Evolutionary conservation across 2,888 invertebrate genomes (phyloP).

Genomic region (Ceraclea dissimilis): DNA sequence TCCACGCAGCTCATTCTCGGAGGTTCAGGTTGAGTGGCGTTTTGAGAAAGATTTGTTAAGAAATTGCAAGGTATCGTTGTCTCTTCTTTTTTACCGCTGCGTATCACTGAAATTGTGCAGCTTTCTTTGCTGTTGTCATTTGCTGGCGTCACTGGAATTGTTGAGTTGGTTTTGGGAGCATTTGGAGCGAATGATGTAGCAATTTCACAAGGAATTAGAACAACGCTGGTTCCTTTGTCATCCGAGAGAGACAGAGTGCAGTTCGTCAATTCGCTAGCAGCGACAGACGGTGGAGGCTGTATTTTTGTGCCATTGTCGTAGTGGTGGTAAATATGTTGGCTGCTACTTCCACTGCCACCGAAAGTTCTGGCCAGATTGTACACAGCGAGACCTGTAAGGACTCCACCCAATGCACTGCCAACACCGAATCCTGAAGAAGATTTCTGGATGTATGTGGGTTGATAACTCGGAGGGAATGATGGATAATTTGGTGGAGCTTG

Average conservation of each 20-base stretch:
- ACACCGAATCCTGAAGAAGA: slow-evolving; percentile 12
- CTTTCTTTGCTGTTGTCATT: slow-evolving; percentile 35
- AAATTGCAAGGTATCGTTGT: slow-evolving; percentile 46
- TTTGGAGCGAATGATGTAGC: slow-evolving; percentile 46
- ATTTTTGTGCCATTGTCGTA: slow-evolving; percentile 27
- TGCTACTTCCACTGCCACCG: background rate
- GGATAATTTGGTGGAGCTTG: slow-evolving; percentile 3
- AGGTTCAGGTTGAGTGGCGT: slow-evolving; percentile 10
- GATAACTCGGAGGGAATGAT: background rate
- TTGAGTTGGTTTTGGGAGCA: slow-evolving; percentile 29
- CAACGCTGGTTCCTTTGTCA: slow-evolving; percentile 38
- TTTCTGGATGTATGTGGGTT: slow-evolving; percentile 12
- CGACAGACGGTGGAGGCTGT: slow-evolving; percentile 35
- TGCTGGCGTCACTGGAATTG: slow-evolving; percentile 28
- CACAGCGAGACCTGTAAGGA: slow-evolving; percentile 18
- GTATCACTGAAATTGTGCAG: slow-evolving; percentile 43
- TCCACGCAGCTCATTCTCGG: slow-evolving; percentile 12
- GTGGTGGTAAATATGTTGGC: slow-evolving; percentile 9
- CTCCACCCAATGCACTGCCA: slow-evolving; percentile 5
- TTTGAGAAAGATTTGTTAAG: slow-evolving; percentile 37
- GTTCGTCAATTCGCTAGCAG: slow-evolving; percentile 39
- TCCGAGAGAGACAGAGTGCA: slow-evolving; percentile 41
- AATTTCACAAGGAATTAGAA: slow-evolving; percentile 46
- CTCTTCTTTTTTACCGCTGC: slow-evolving; percentile 36
- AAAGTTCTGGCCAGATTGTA: slow-evolving; percentile 19